Evolutionary conservation across 2,888 invertebrate species (phyloP), one percentile per base, ranked within the genome.

Genomic region (Diarsia dahlii): DNA sequence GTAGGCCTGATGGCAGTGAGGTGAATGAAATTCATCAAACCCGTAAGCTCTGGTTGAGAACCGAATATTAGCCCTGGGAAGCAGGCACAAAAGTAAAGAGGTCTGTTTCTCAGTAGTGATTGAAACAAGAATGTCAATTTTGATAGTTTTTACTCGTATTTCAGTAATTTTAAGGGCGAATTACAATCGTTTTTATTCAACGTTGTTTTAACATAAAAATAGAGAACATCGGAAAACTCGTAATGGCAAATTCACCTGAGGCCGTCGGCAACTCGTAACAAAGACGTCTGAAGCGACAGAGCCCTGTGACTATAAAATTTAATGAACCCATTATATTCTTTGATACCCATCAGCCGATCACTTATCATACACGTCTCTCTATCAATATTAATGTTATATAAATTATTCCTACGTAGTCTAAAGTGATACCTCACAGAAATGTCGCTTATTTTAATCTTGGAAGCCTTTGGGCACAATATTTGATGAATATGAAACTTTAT

Each of bases 301-400:
- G 9, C 62, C 34, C 34, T 34, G 34, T 13, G 39, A 9, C 65
- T 48, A 68, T 74, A 54, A 68, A 74, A 67, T 50, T 45, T 71
- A 50, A 82, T 74, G 52, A 67, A 74, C n/a, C 54, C 74, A 74
- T 79, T 82, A 74, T 68, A 60, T 62, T 71, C 52, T 46, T 67
- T 64, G 56, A 78, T 82, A 79, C 12, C 18, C 54, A 67, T 74
- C 67, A 13, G 6, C 10, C 50, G 74, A 81, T 74, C 71, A 74
- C 64, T 74, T 79, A 56, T 52, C 68, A 71, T 74, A 60, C 60
- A 58, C 23, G 28, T 70, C 45, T 78, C 15, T 60, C 28, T 71
- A 71, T 74, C 54, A 74, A 74, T 74, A 74, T 78, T 84, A 65
- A 84, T 78, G 28, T 8, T 71, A 73, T 73, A 71, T 68, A 71